Percentiles rank a stretch among this genome's conserved stretches.
These are phyloP conservation scores for Acanthopagrus latus DNA, from an alignment of 2,797 vertebrate species.

Conservation along the genomic window DNA sequence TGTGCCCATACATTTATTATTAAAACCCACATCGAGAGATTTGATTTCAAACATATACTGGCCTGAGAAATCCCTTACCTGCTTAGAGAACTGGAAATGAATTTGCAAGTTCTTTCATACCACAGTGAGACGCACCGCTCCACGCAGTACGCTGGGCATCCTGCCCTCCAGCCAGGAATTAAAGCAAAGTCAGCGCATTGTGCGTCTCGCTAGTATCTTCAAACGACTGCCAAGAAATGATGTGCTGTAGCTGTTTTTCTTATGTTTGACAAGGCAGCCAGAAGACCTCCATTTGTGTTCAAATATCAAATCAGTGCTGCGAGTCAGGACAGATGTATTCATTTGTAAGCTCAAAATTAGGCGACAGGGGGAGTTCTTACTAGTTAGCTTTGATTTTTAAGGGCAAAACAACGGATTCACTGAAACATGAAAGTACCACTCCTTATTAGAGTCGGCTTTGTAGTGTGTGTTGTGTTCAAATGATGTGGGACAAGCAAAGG, in stretches of 20 bases:
- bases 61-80: slow-evolving; percentile 38
- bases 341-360: slow-evolving; percentile 2
- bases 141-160: slow-evolving; percentile 22
- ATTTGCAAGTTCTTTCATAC: slow-evolving; percentile 49
- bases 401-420: background rate
- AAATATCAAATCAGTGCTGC: background rate
- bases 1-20: background rate
- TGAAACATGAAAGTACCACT: background rate
- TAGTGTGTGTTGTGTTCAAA: background rate
- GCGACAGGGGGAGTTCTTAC: background rate
- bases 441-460: background rate
- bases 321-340: background rate
- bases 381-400: background rate
- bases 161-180: slow-evolving; percentile 28
- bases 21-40: slow-evolving; percentile 34
- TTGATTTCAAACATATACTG: slow-evolving; percentile 26
- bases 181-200: slow-evolving; percentile 50
- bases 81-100: slow-evolving; percentile 36
- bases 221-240: slow-evolving; percentile 28
- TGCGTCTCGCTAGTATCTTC: slow-evolving; percentile 25
- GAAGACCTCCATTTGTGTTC: slow-evolving; percentile 10
- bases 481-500: background rate
- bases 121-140: slow-evolving; percentile 31
- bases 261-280: slow-evolving; percentile 26
- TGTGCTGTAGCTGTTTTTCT: slow-evolving; percentile 30